Base-by-base conservation (phyloP, 2,888 invertebrate genomes). In the Thymelicus lineola region DNA sequence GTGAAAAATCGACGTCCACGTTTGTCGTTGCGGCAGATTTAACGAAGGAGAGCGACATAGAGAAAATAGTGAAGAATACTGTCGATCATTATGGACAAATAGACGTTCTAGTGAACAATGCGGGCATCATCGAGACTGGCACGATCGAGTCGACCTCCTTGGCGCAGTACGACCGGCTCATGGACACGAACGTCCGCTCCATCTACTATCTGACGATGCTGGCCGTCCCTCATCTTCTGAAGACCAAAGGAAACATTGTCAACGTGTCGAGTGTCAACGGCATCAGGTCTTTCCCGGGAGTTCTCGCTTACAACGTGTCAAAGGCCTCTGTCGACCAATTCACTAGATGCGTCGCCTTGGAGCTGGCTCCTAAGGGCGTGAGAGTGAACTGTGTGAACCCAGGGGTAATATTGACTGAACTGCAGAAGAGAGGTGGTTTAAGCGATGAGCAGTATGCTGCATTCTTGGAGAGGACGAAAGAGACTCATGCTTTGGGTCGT, bases 201-300 rank as follows among this genome's bases (percentile, higher is more conserved):
- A 94, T 97, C 17, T 97, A 97, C 82, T 95, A 97, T 72, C 86
- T 99, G 74, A 98, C 98, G 0, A 97, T 97, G 96, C 85, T 98
- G 62, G 97, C 98, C 5, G 97, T 97, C 0, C 98, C 99, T 0
- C 96, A 98, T 89, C 93, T 99, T 20, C 92, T 97, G 3, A 95
- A 96, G 87, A 95, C 96, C 0, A 97, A 97, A 87, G 98, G 98
- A n/a, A 97, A 96, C 76, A 96, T 99, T 77, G 98, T 99, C 0
- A 99, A 99, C 86, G 97, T 99, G 0, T 99, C 99, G 1, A 98
- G 98, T 85, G 98, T 99, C 0, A 97, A 97, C 81, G 99, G 99
- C 4, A 94, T 98, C 35, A 94, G 98, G 81, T 96, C 99, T 59
- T 99, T 99, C 85, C 96, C 98, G 1, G 97, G 97, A 7, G 97